Conservation (phyloP, 2,113 vertebrate species). For the Struthio camelus region DNA sequence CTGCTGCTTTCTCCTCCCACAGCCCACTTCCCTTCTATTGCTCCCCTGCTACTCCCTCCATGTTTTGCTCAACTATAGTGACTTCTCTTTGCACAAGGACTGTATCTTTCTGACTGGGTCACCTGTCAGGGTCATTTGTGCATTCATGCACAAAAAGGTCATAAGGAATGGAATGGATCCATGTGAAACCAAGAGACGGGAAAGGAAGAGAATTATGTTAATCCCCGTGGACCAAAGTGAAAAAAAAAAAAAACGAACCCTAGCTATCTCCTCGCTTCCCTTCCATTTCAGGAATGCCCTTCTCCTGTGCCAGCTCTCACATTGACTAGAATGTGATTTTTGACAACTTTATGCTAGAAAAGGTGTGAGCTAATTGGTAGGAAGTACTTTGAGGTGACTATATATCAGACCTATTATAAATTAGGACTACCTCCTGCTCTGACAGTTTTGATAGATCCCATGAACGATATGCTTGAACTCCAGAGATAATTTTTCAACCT, state of each 20-base stretch:
- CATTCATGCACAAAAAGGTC: not conserved
- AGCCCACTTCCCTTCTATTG: not conserved
- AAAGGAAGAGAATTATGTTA: not conserved
- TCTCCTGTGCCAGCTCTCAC: not conserved
- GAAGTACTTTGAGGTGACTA: not conserved
- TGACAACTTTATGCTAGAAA: not conserved
- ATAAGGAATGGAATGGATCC: not conserved
- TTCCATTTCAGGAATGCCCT: not conserved
- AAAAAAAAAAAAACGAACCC: not conserved
- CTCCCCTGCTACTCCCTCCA: not conserved
- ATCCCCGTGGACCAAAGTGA: not conserved
- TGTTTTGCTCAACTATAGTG: not conserved
- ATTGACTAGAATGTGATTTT: not conserved
- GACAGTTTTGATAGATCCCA: not conserved
- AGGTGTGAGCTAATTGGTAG: not conserved
- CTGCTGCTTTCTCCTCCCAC: not conserved
- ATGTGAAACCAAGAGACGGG: not conserved
- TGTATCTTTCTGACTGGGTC: not conserved
- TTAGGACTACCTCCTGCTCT: not conserved
- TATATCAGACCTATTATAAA: not conserved
- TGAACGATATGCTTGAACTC: not conserved
- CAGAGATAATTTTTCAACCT: not conserved
- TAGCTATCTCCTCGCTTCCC: fast-evolving
- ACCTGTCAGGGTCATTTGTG: not conserved
- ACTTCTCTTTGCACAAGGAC: not conserved